A percentile compares a stretch with the other conserved stretches of the same genome.
Evolutionary conservation across 2,797 vertebrate genomes (phyloP).

Genomic region (Pipistrellus pipistrellus): DNA sequence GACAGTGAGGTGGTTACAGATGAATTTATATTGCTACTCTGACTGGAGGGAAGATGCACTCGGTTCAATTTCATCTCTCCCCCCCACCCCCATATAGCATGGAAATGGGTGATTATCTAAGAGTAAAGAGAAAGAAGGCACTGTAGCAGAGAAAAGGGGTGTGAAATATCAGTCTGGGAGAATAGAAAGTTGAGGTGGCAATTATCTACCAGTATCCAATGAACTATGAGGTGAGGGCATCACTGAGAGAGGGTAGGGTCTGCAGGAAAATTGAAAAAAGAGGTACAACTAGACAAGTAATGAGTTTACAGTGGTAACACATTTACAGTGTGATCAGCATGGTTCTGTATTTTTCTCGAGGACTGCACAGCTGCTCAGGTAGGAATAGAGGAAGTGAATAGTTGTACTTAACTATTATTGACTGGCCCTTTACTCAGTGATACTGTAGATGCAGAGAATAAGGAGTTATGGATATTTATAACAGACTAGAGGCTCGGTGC

Average conservation of each 20-base stretch:
- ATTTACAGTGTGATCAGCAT: accelerated
- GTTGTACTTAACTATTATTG: neutral
- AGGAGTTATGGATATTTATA: neutral
- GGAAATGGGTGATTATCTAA: neutral
- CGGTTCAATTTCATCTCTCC: neutral
- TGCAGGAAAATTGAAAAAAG: slow-evolving; percentile 21
- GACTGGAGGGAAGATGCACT: neutral
- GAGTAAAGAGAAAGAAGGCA: neutral
- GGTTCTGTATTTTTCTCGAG: neutral
- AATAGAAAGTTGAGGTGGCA: neutral
- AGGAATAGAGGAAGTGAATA: neutral
- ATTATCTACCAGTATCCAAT: neutral
- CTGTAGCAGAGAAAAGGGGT: neutral
- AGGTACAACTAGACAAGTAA: neutral
- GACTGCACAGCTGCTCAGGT: neutral
- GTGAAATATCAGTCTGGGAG: neutral
- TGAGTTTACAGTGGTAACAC: neutral
- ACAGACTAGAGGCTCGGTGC: neutral
- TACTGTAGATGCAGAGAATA: neutral
- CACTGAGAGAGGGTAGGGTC: neutral
- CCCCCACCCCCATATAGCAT: neutral
- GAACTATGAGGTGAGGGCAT: neutral
- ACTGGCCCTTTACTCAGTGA: neutral
- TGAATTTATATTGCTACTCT: neutral
- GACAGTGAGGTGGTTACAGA: neutral